Evolutionary conservation across 2,797 vertebrate genomes (phyloP), one percentile per base, ranked within the genome.

Genomic region (Sandelia bainsii): DNA sequence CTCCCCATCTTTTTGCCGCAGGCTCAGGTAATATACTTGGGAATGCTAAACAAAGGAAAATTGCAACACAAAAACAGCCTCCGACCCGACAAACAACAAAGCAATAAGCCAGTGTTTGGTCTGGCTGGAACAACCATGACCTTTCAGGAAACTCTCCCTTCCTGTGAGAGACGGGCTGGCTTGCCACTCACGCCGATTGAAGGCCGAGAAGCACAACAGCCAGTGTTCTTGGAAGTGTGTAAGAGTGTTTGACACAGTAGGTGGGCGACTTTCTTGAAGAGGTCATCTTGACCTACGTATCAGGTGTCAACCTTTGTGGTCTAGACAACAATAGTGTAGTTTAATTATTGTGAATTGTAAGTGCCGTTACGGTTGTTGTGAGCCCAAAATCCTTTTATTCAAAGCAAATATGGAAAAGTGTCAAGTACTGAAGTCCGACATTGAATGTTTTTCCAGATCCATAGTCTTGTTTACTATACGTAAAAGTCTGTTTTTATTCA

Each of bases 41-140:
- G 89, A 89, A 91, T 89, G 87, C 75, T 61, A 87, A 91, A 93
- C 91, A 91, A 87, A 93, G 89, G 87, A 85, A 88, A 85, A 90
- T 80, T 16, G 62, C 84, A 85, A 92, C 84, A 85, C 66, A 77
- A 89, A 92, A 92, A 90, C 88, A 91, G 82, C 77, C 86, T 83
- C 59, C 34, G 27, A 66, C 37, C 81, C 52, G 71, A 87, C 85
- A 89, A 90, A 91, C 90, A 91, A 91, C 89, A 90, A 87, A 84
- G 90, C 79, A 89, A 91, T 92, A 92, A 92, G 89, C 66, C 67
- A 48, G 78, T 92, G 91, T 93, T 93, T 92, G 88, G 91, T 92
- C 90, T 92, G 90, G 90, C 92, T 79, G 76, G 87, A 81, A 62
- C 65, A 84, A 81, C 84, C 79, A 9, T 90, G 85, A 92, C 90